phyloP scores from a whole-genome alignment of 2,113 vertebrate genomes.

The Megaleporinus macrocephalus region DNA sequence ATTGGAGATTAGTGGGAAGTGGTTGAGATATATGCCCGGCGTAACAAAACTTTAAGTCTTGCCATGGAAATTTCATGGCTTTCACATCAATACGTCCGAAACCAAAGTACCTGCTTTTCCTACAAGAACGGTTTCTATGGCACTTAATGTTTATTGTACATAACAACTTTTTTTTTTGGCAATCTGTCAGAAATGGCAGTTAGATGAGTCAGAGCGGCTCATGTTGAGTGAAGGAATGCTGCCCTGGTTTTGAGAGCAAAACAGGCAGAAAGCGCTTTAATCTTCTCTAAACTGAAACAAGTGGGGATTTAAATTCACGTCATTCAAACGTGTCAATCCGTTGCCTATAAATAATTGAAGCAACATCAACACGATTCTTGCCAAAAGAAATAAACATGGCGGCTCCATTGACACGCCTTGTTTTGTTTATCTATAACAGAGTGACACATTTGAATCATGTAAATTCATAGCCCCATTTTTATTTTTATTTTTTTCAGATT shows the following conservation, averaged over 20 bases:
- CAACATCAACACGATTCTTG: not conserved
- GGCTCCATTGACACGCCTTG: too few species aligned
- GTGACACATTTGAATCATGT: too few species aligned
- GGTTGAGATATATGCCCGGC: slow-evolving; percentile 52
- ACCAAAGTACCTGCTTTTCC: slow-evolving; percentile 44
- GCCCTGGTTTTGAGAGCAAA: not conserved
- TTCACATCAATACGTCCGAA: slow-evolving; percentile 50
- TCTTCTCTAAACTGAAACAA: too few species aligned
- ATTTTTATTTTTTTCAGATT: too few species aligned
- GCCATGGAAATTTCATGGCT: slow-evolving; percentile 54
- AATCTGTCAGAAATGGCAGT: slow-evolving; percentile 39
- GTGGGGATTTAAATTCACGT: too few species aligned
- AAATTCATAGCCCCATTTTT: too few species aligned
- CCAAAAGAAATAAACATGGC: too few species aligned
- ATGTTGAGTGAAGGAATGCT: not conserved
- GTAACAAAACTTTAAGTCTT: slow-evolving; percentile 57
- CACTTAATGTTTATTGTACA: slow-evolving; percentile 54
- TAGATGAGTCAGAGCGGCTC: slow-evolving; percentile 39
- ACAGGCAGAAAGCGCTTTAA: not conserved
- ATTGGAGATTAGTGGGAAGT: slow-evolving; percentile 49
- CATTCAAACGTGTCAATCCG: not conserved
- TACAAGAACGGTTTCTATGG: slow-evolving; percentile 40
- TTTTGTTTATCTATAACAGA: too few species aligned
- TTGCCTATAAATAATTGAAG: not conserved
- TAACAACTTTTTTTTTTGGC: slow-evolving; percentile 46